Evolutionary conservation across 2,797 vertebrate genomes (phyloP).

Genomic region (Sardinella longiceps): DNA sequence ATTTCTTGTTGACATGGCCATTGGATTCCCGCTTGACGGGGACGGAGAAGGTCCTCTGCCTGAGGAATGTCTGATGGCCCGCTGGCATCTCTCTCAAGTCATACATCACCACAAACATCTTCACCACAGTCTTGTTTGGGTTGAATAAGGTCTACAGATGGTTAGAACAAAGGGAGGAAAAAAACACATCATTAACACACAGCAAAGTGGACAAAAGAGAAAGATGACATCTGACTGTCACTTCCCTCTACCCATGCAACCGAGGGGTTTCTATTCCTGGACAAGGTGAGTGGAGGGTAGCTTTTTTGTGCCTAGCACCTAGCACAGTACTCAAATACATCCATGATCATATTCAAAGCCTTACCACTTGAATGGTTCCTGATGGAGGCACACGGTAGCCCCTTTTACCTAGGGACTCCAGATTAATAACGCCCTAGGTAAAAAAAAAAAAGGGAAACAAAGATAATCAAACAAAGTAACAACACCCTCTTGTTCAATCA

Average conservation of each 20-base stretch:
- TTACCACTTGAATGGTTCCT: conserved; percentile 99
- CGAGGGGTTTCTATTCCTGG: neutral
- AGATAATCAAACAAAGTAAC: conserved; percentile 30
- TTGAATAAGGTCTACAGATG: conserved; percentile 98
- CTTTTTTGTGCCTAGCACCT: conserved; percentile 57
- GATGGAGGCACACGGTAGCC: conserved; percentile 99
- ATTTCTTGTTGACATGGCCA: conserved; percentile 84
- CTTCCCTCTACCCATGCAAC: neutral
- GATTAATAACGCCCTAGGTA: conserved; percentile 93
- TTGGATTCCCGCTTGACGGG: conserved; percentile 89
- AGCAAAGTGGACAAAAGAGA: neutral
- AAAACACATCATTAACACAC: neutral
- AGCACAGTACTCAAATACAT: neutral
- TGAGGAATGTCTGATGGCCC: conserved; percentile 98
- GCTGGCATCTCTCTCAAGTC: conserved; percentile 96
- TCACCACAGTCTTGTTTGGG: conserved; percentile 99
- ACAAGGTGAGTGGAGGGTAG: neutral
- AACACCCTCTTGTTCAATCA: neutral
- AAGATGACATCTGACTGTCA: neutral
- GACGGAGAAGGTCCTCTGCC: conserved; percentile 98
- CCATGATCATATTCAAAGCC: conserved; percentile 48
- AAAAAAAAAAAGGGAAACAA: conserved; percentile 34
- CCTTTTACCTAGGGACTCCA: conserved; percentile 97
- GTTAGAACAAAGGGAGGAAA: neutral
- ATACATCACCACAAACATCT: conserved; percentile 99